Evolutionary conservation across 2,797 vertebrate genomes (phyloP).

Genomic region (Enteromius paludinosus): DNA sequence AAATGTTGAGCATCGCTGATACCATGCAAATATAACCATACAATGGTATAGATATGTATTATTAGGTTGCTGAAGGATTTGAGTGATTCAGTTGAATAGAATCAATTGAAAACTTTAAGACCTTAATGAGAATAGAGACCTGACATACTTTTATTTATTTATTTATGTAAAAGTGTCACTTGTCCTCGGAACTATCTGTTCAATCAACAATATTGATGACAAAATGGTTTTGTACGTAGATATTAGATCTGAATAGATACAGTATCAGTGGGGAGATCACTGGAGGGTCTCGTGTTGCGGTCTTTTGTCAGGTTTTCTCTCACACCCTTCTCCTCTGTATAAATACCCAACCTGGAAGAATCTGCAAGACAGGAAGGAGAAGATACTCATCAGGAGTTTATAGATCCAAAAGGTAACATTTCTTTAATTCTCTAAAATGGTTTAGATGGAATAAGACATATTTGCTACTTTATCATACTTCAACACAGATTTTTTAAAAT

Average conservation of each 20-base stretch:
- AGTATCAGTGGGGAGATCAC: constrained; percentile 33
- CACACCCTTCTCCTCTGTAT: constrained; percentile 65
- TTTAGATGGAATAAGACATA: background rate
- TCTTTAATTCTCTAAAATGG: background rate
- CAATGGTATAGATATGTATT: background rate
- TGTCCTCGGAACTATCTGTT: constrained; percentile 9
- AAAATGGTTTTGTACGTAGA: constrained; percentile 42
- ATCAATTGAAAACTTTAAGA: background rate
- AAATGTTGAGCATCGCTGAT: too few relatives aligned
- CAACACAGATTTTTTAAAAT: too few relatives aligned
- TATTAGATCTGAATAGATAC: constrained; percentile 39
- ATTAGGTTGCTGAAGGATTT: background rate
- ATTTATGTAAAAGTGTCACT: background rate
- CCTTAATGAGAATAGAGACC: background rate
- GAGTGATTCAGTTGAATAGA: background rate
- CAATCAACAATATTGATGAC: constrained; percentile 12
- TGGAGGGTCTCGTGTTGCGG: constrained; percentile 68
- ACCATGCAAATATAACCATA: background rate
- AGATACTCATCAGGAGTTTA: constrained; percentile 41
- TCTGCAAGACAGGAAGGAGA: constrained; percentile 51
- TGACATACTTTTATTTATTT: constrained; percentile 5
- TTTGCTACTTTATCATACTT: background rate
- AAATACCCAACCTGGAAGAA: constrained; percentile 30
- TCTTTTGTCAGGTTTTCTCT: constrained; percentile 62
- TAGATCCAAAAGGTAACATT: constrained; percentile 9